These are phyloP conservation scores for Zoroaster sp. DNA, from an alignment of 53 echinoderm and acorn worm genomes.

Conservation along the genomic window DNA sequence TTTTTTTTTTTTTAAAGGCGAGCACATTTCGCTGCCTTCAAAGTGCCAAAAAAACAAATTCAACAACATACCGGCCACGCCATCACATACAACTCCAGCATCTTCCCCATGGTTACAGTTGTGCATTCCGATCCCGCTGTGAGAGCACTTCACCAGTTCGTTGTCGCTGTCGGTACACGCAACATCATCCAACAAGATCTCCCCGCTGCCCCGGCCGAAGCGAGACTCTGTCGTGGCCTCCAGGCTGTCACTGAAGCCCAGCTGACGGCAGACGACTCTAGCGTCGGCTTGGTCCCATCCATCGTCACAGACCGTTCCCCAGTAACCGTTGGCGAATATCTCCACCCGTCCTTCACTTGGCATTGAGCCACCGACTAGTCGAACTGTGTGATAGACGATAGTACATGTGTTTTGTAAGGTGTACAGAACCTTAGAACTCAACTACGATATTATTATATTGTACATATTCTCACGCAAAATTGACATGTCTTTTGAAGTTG, in stretches of 20 bases:
- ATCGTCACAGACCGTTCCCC: constrained; percentile 52
- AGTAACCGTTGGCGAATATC: constrained; percentile 22
- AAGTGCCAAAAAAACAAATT: background rate
- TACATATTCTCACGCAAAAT: too few relatives aligned
- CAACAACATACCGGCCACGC: constrained; percentile 3
- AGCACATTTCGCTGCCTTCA: background rate
- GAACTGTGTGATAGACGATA: too few relatives aligned
- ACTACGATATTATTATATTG: too few relatives aligned
- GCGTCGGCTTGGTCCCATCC: constrained; percentile 30
- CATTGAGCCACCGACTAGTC: constrained; percentile 9
- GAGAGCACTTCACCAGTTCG: background rate
- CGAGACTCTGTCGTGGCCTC: constrained; percentile 7
- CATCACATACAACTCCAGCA: constrained; percentile 32
- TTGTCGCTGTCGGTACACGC: background rate
- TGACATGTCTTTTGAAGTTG: too few relatives aligned
- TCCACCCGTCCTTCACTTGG: constrained; percentile 43
- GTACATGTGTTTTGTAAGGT: too few relatives aligned
- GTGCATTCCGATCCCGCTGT: constrained; percentile 16
- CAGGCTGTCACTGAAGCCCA: constrained; percentile 23
- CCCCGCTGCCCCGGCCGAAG: constrained; percentile 23
- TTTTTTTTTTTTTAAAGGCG: background rate
- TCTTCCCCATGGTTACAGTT: constrained; percentile 39
- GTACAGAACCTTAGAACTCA: too few relatives aligned
- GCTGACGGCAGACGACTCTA: constrained; percentile 32
- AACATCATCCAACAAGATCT: constrained; percentile 28